Percentiles rank a stretch among this genome's conserved stretches.
These are phyloP conservation scores for Sebastes nivosus DNA, from an alignment of 2,797 vertebrate genomes.

Conservation along the genomic window DNA sequence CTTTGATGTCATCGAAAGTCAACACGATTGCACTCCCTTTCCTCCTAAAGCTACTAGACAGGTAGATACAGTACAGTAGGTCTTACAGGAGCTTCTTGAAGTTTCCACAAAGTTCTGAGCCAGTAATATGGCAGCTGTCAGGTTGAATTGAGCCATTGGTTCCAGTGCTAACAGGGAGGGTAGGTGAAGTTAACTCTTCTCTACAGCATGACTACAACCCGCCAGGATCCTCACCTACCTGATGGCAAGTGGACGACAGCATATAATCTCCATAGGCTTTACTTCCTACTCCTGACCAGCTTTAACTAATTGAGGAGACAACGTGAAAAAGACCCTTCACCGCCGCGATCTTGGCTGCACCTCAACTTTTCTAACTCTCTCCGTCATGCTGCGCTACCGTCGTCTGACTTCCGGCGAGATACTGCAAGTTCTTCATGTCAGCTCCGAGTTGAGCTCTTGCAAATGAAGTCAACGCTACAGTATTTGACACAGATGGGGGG, in stretches of 20 bases:
- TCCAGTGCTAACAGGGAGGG: constrained; percentile 57
- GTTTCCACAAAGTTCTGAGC: constrained; percentile 76
- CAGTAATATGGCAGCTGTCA: constrained; percentile 82
- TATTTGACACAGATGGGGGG: constrained; percentile 57
- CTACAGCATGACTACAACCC: constrained; percentile 79
- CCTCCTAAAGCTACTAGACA: constrained; percentile 45
- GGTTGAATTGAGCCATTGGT: constrained; percentile 58
- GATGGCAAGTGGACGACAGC: constrained; percentile 81
- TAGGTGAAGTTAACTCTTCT: constrained; percentile 77
- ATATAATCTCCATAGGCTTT: constrained; percentile 81
- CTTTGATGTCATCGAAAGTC: constrained; percentile 14
- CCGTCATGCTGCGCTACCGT: constrained; percentile 60
- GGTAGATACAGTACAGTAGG: constrained; percentile 17
- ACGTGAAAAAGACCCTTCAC: constrained; percentile 81
- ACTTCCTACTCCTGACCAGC: constrained; percentile 75
- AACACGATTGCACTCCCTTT: constrained; percentile 27
- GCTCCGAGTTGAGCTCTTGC: constrained; percentile 67
- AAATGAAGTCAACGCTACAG: constrained; percentile 68
- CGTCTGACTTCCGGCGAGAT: constrained; percentile 66
- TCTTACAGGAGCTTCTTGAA: constrained; percentile 67
- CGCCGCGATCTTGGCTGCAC: constrained; percentile 68
- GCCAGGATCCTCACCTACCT: constrained; percentile 76
- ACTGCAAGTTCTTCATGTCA: constrained; percentile 64
- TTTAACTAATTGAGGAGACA: constrained; percentile 87
- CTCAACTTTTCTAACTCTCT: constrained; percentile 76